Evolutionary conservation across 2,888 invertebrate species (phyloP).

Genomic region (Halictus ligatus): DNA sequence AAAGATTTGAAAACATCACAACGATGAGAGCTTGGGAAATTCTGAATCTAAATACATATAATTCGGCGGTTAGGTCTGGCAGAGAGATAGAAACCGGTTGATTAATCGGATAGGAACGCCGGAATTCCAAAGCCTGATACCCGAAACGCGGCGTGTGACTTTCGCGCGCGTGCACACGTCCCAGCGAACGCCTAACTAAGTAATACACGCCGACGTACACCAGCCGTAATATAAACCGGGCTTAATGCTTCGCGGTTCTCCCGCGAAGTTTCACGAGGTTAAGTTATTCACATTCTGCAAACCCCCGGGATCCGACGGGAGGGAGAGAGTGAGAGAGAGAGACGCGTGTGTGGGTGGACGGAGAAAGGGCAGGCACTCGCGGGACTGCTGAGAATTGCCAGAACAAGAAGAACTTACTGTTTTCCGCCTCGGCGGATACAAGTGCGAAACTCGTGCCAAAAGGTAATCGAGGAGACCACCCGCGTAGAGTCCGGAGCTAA

Average conservation of each 20-base stretch:
- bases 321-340: neutral
- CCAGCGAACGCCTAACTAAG: constrained; percentile 45
- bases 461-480: constrained; percentile 27
- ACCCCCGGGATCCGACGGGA: constrained; percentile 43
- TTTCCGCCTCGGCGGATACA: constrained; percentile 58
- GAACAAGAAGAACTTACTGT: constrained; percentile 67
- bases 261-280: constrained; percentile 61
- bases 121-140: constrained; percentile 33
- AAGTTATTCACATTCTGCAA: constrained; percentile 69
- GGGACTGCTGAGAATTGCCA: constrained; percentile 55
- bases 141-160: constrained; percentile 33
- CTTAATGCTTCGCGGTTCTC: constrained; percentile 63
- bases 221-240: constrained; percentile 58
- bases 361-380: constrained; percentile 15
- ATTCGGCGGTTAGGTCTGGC: neutral
- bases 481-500: neutral
- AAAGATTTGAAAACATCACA: too few relatives aligned
- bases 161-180: constrained; percentile 21
- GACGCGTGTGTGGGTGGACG: neutral
- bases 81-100: neutral
- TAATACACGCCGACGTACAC: constrained; percentile 55
- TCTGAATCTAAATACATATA: neutral
- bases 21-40: neutral
- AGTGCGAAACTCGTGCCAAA: constrained; percentile 36
- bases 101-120: constrained; percentile 43